phyloP scores from a whole-genome alignment of 1,140 invertebrate species.

The Teleopsis dalmanni region DNA sequence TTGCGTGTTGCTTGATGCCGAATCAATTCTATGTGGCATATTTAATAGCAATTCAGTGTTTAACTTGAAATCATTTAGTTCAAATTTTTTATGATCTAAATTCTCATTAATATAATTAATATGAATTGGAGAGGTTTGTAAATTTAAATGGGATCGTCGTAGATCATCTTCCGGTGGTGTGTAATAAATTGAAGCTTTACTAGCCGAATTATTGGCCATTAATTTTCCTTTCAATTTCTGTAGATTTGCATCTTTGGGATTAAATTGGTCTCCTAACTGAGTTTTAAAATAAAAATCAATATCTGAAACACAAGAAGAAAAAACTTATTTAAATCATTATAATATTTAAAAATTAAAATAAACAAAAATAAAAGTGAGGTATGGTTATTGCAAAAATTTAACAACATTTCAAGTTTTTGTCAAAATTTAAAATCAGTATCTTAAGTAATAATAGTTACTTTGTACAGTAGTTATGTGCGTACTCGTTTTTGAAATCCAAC shows the following conservation, averaged over 20 bases:
- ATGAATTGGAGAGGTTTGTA: constrained; percentile 39
- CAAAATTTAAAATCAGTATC: no score
- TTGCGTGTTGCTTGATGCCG: neutral
- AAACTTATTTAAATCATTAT: neutral
- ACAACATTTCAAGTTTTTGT: no score
- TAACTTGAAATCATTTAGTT: constrained; percentile 11
- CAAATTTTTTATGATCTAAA: constrained; percentile 31
- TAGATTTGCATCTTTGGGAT: constrained; percentile 27
- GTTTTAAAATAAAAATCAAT: constrained; percentile 55
- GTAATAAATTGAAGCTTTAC: constrained; percentile 67
- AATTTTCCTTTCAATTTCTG: constrained; percentile 33
- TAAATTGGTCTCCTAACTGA: constrained; percentile 47
- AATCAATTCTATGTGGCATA: constrained; percentile 1
- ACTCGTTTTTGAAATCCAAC: no score
- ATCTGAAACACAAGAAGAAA: constrained; percentile 19
- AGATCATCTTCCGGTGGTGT: constrained; percentile 61
- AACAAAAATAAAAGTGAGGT: no score
- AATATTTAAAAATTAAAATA: neutral
- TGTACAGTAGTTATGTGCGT: no score
- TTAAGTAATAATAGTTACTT: no score
- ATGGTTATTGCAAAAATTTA: no score
- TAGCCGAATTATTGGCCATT: constrained; percentile 49
- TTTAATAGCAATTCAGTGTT: constrained; percentile 8
- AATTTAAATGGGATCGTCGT: constrained; percentile 20
- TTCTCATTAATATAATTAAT: constrained; percentile 43